Evolutionary conservation across 1,140 invertebrate genomes (phyloP).

Genomic region (Triops cancriformis): DNA sequence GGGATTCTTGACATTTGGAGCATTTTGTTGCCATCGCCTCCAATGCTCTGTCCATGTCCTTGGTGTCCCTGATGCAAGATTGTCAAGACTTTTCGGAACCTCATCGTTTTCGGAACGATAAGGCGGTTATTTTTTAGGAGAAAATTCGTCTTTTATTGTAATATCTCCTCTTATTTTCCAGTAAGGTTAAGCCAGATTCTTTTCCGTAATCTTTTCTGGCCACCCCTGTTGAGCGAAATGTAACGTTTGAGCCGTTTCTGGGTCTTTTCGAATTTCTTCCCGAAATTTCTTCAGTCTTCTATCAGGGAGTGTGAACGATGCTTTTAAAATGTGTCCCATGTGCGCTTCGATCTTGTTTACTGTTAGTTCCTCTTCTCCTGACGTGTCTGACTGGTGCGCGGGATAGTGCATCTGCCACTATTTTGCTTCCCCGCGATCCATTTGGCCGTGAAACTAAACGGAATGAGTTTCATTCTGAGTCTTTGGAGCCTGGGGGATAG

Average conservation of each 20-base stretch:
- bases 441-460: too few species aligned
- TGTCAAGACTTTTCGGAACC: neutral
- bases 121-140: neutral
- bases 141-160: neutral
- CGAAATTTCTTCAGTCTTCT: too few species aligned
- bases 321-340: too few species aligned
- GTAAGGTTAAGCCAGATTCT: neutral
- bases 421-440: too few species aligned
- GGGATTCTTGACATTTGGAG: neutral
- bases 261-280: neutral
- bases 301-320: too few species aligned
- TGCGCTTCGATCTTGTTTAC: too few species aligned
- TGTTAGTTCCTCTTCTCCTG: too few species aligned
- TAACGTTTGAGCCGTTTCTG: neutral
- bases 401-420: too few species aligned
- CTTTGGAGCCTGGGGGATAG: too few species aligned
- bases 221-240: neutral
- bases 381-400: too few species aligned
- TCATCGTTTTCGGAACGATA: neutral
- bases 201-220: neutral
- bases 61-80: conserved; percentile 17
- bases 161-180: neutral
- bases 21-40: neutral
- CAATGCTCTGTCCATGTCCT: neutral
- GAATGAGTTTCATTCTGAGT: too few species aligned